Evolutionary conservation across 2,888 invertebrate genomes (phyloP).

Genomic region (Nineta flava): DNA sequence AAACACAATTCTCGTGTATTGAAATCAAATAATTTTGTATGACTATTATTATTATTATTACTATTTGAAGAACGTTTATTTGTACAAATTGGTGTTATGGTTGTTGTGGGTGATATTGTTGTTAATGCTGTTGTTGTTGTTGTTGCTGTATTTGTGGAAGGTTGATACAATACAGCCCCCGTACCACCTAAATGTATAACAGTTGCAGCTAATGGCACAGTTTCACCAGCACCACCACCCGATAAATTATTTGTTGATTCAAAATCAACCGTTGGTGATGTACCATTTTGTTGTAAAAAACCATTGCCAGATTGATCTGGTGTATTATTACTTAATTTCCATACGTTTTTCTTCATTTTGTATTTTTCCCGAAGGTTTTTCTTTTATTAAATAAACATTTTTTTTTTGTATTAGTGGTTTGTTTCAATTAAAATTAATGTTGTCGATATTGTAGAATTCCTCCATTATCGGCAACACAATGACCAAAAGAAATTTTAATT

Average conservation of each 20-base stretch:
- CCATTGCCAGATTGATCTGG: not conserved
- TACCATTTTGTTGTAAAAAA: conserved; percentile 3
- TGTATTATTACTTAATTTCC: too few relatives aligned
- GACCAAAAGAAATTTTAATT: too few relatives aligned
- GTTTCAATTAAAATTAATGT: too few relatives aligned
- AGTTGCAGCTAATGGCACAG: conserved; percentile 1
- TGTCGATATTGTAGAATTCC: too few relatives aligned
- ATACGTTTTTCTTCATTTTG: too few relatives aligned
- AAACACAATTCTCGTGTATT: not conserved
- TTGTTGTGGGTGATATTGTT: too few relatives aligned
- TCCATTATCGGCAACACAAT: too few relatives aligned
- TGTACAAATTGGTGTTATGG: not conserved
- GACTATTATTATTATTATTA: not conserved
- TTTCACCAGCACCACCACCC: not conserved
- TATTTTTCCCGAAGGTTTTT: too few relatives aligned
- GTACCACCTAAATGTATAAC: not conserved
- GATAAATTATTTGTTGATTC: not conserved
- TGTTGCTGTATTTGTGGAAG: too few relatives aligned
- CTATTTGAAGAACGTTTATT: not conserved
- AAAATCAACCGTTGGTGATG: not conserved
- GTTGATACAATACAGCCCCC: not conserved
- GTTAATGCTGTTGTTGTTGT: too few relatives aligned
- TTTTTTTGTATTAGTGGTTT: too few relatives aligned
- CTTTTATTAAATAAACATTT: too few relatives aligned
- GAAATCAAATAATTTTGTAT: not conserved